These are phyloP conservation scores for Smittia aterrima DNA, from an alignment of 2,888 invertebrate genomes.

Conservation along the genomic window DNA sequence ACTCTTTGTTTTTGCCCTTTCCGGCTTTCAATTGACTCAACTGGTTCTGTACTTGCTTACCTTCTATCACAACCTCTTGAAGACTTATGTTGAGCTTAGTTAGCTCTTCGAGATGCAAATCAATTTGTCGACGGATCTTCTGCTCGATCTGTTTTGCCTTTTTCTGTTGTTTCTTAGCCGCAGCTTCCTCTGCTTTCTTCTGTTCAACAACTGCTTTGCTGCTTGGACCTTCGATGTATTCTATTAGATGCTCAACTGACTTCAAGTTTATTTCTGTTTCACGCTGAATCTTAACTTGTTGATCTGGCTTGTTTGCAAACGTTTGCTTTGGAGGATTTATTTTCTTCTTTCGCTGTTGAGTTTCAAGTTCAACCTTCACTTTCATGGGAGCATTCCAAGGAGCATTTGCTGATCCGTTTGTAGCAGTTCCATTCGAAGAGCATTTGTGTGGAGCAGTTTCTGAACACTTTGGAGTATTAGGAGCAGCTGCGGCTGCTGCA, in stretches of 20 bases:
- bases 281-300: slow-evolving; percentile 18
- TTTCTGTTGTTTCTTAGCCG: slow-evolving; percentile 5
- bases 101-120: not conserved
- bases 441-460: not conserved
- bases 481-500: slow-evolving; percentile 42
- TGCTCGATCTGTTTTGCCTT: slow-evolving; percentile 21
- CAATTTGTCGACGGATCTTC: slow-evolving; percentile 31
- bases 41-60: slow-evolving; percentile 37
- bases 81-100: not conserved
- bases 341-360: slow-evolving; percentile 33
- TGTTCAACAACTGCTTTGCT: slow-evolving; percentile 28
- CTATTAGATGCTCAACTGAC: slow-evolving; percentile 35
- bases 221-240: slow-evolving; percentile 38
- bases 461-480: slow-evolving; percentile 41
- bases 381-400: not conserved
- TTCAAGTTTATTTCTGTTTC: slow-evolving; percentile 35
- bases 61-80: not conserved
- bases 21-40: slow-evolving; percentile 29
- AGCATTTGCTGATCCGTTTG: not conserved
- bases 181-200: slow-evolving; percentile 29
- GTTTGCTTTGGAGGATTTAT: slow-evolving; percentile 42
- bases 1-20: slow-evolving; percentile 29
- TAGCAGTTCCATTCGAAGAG: not conserved
- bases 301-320: slow-evolving; percentile 20
- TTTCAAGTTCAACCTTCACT: slow-evolving; percentile 33